These are phyloP conservation scores for Agrenia bidenticulata DNA, from an alignment of 2,888 invertebrate genomes.

Conservation along the genomic window DNA sequence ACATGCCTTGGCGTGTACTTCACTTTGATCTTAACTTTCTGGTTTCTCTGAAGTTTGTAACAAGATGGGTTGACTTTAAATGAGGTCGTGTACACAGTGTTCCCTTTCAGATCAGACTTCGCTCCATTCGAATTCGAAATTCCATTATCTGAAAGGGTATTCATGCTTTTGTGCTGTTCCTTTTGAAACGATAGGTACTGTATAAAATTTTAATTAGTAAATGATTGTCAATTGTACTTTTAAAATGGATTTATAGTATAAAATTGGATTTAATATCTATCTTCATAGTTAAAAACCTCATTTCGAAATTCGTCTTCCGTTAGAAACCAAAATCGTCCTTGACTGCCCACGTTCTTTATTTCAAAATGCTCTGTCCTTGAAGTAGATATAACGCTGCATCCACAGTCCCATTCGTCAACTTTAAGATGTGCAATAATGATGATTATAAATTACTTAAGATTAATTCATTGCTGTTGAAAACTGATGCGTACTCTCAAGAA, in stretches of 20 bases:
- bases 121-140: constrained; percentile 9
- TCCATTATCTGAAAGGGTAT: no score
- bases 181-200: constrained; percentile 8
- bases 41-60: constrained; percentile 36
- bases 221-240: not conserved
- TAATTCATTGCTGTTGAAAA: not conserved
- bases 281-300: constrained; percentile 31
- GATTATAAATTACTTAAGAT: not conserved
- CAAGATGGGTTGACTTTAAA: constrained; percentile 38
- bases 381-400: constrained; percentile 34
- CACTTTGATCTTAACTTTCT: constrained; percentile 35
- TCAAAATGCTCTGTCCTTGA: constrained; percentile 28
- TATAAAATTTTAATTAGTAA: no score
- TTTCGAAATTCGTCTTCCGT: constrained; percentile 43
- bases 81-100: constrained; percentile 9
- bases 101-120: no score
- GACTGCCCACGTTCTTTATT: constrained; percentile 38
- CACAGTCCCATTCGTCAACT: constrained; percentile 47
- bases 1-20: constrained; percentile 29
- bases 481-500: constrained; percentile 31
- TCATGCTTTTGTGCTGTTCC: not conserved
- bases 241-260: not conserved
- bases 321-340: constrained; percentile 47
- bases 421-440: not conserved
- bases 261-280: not conserved